Percentiles rank a stretch among this genome's conserved stretches.
These are phyloP conservation scores for Pterois miles DNA, from an alignment of 2,797 vertebrate species.

Conservation along the genomic window DNA sequence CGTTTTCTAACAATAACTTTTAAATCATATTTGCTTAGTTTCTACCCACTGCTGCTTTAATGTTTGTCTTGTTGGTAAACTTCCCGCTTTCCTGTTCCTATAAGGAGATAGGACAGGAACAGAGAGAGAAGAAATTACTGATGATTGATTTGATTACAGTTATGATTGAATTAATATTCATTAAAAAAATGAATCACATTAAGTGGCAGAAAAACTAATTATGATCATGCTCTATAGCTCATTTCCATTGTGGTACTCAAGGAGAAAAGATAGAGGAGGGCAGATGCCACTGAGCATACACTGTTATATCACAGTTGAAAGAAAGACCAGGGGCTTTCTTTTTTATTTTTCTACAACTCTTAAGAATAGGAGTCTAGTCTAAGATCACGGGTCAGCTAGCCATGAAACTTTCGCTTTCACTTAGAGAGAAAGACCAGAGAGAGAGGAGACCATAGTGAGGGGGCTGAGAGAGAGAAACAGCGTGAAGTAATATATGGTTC, in stretches of 20 bases:
- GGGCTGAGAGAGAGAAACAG: slow-evolving; percentile 19
- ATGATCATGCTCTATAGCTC: not conserved
- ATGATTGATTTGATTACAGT: slow-evolving; percentile 11
- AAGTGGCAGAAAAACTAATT: not conserved
- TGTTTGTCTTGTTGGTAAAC: slow-evolving; percentile 37
- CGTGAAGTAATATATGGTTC: slow-evolving; percentile 59
- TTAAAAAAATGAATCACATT: not conserved
- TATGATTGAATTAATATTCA: slow-evolving; percentile 7
- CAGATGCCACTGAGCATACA: not conserved
- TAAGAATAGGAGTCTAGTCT: slow-evolving; percentile 43
- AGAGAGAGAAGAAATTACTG: slow-evolving; percentile 1
- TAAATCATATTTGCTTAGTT: no score
- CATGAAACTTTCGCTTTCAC: slow-evolving; percentile 63
- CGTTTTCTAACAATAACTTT: no score
- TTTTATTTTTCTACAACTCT: slow-evolving; percentile 22
- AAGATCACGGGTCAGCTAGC: slow-evolving; percentile 52
- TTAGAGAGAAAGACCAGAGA: slow-evolving; percentile 51
- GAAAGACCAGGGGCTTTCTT: slow-evolving; percentile 40
- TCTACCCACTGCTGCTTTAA: not conserved
- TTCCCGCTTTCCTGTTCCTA: slow-evolving; percentile 26
- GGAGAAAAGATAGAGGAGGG: slow-evolving; percentile 5
- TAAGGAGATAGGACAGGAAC: slow-evolving; percentile 1
- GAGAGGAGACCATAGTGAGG: slow-evolving; percentile 15
- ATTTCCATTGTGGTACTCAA: not conserved
- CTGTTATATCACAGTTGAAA: slow-evolving; percentile 20